These are phyloP conservation scores for Goniozus legneri DNA, from an alignment of 1,140 invertebrate species.

Conservation along the genomic window DNA sequence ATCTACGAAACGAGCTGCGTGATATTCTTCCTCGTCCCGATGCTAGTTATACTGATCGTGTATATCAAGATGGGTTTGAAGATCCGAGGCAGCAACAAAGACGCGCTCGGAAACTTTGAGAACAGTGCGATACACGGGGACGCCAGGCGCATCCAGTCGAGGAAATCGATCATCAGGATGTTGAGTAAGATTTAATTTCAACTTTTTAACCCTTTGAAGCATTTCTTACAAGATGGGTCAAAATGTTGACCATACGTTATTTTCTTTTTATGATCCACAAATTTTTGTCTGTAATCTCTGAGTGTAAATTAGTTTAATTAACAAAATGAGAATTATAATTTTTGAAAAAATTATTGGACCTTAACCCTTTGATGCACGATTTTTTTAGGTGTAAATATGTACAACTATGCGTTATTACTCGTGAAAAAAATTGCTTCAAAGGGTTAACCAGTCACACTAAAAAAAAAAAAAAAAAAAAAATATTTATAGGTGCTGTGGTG, in stretches of 20 bases:
- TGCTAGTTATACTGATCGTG: constrained; percentile 69
- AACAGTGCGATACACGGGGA: constrained; percentile 66
- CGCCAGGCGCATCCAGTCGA: constrained; percentile 62
- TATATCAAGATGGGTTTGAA: constrained; percentile 72
- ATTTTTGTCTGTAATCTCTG: too few relatives aligned
- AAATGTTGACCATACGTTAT: not conserved
- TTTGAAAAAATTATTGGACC: too few relatives aligned
- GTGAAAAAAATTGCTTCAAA: constrained; percentile 4
- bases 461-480: not conserved
- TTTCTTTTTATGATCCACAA: too few relatives aligned
- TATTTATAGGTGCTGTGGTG: constrained; percentile 84
- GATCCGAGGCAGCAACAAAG: constrained; percentile 59
- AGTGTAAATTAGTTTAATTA: too few relatives aligned
- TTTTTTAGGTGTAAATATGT: too few relatives aligned
- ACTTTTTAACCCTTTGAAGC: too few relatives aligned
- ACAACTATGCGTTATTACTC: too few relatives aligned
- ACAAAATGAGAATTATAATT: too few relatives aligned
- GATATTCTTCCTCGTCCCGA: constrained; percentile 78
- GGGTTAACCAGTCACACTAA: not conserved
- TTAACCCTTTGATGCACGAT: too few relatives aligned
- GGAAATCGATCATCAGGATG: constrained; percentile 76
- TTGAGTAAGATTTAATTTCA: constrained; percentile 21
- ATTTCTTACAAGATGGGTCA: not conserved
- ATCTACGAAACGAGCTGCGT: constrained; percentile 76
- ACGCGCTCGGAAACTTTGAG: constrained; percentile 49